Percentiles rank a stretch among this genome's conserved stretches.
Evolutionary conservation across 2,113 vertebrate genomes (phyloP).

Genomic region (Melierax canorus): DNA sequence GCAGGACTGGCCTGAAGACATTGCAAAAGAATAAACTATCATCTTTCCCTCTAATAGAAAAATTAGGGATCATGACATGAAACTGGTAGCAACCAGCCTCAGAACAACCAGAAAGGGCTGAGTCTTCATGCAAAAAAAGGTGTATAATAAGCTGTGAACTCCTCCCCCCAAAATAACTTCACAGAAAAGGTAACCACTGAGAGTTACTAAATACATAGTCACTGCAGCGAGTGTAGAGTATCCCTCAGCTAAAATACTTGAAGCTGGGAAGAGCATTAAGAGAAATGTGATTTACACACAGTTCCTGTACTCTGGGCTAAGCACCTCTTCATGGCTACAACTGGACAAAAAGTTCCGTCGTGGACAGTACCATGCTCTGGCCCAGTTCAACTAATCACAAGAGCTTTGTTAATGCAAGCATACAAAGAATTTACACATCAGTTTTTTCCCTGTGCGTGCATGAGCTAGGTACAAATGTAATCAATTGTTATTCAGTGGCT

Average conservation of each 20-base stretch:
- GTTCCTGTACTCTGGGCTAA: background rate
- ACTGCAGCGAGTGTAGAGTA: rapidly evolving
- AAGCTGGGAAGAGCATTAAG: background rate
- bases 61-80: background rate
- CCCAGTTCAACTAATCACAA: background rate
- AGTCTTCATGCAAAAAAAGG: background rate
- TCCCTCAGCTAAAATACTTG: background rate
- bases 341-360: background rate
- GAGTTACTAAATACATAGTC: no score
- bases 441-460: background rate
- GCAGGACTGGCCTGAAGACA: background rate
- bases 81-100: background rate
- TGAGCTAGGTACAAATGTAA: rapidly evolving
- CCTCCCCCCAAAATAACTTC: background rate
- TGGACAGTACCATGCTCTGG: background rate
- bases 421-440: background rate
- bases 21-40: background rate
- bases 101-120: background rate
- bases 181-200: background rate
- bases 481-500: background rate
- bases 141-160: background rate
- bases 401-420: background rate
- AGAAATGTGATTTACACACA: background rate
- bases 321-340: background rate
- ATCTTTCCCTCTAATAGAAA: background rate